phyloP scores from a whole-genome alignment of 2,113 vertebrate genomes.

The Chroicocephalus ridibundus region DNA sequence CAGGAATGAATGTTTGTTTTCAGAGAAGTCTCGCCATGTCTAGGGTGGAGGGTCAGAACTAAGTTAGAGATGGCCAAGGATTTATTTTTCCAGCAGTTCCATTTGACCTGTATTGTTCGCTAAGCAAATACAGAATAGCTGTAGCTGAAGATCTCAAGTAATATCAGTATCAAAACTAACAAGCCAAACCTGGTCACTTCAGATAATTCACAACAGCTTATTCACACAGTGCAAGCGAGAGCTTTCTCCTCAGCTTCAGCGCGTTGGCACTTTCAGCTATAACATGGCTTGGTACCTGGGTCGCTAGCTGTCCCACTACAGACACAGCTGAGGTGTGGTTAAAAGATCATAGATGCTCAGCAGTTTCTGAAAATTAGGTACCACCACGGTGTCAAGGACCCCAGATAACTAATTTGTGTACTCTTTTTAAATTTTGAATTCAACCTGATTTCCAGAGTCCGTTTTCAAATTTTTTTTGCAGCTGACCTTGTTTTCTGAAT shows the following conservation, averaged over 20 bases:
- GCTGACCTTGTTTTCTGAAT: too few species aligned
- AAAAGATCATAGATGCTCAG: background rate
- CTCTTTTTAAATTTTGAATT: background rate
- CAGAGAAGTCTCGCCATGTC: constrained; percentile 3
- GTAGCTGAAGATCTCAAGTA: background rate
- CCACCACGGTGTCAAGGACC: background rate
- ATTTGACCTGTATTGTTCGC: constrained; percentile 30
- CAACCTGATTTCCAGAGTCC: background rate
- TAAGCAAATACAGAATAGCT: background rate
- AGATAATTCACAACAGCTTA: background rate
- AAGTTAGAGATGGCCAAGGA: background rate
- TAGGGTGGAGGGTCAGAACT: background rate
- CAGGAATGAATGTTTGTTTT: constrained; percentile 56
- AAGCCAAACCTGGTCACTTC: background rate
- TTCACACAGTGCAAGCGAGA: background rate
- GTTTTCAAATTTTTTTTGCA: background rate
- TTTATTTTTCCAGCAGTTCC: constrained; percentile 51
- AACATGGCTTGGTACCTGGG: accelerated
- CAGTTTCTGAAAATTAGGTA: background rate
- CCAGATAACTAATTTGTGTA: background rate
- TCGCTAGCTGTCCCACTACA: background rate
- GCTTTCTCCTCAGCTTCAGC: background rate
- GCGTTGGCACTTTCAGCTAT: background rate
- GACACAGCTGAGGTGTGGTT: background rate
- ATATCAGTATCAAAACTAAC: background rate